A percentile compares a stretch with the other conserved stretches of the same genome.
These are phyloP conservation scores for Hyles lineata DNA, from an alignment of 2,888 invertebrate genomes.

Conservation along the genomic window DNA sequence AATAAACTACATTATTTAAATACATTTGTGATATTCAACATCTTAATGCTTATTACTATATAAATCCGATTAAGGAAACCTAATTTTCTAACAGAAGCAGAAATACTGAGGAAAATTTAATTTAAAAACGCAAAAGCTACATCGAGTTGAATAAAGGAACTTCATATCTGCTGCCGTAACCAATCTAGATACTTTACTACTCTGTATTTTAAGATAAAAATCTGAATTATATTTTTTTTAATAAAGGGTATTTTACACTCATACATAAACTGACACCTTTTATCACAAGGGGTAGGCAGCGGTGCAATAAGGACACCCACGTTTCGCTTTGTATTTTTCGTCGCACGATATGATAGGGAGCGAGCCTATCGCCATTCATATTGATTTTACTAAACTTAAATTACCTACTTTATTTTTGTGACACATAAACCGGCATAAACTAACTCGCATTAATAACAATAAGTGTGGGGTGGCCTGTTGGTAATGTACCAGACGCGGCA, in stretches of 20 bases:
- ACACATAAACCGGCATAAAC: no score
- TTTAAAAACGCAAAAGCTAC: constrained; percentile 6
- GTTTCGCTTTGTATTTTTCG: no score
- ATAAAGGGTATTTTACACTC: neutral
- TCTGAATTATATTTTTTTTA: neutral
- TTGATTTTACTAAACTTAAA: no score
- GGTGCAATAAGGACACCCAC: no score
- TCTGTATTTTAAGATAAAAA: neutral
- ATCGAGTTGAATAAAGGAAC: neutral
- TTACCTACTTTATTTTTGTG: no score
- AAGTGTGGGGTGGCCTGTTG: no score
- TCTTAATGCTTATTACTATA: constrained; percentile 6
- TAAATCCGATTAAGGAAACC: constrained; percentile 11
- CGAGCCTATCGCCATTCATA: no score
- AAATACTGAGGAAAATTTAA: neutral
- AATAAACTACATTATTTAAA: no score
- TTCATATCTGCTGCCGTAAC: neutral
- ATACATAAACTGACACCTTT: neutral
- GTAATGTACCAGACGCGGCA: no score
- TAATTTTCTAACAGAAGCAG: constrained; percentile 6
- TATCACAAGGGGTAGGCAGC: no score
- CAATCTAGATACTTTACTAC: neutral
- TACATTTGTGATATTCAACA: neutral
- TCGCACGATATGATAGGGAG: no score
- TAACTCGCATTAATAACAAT: no score